Evolutionary conservation across 2,888 invertebrate species (phyloP).

Genomic region (Frankliniella fusca): DNA sequence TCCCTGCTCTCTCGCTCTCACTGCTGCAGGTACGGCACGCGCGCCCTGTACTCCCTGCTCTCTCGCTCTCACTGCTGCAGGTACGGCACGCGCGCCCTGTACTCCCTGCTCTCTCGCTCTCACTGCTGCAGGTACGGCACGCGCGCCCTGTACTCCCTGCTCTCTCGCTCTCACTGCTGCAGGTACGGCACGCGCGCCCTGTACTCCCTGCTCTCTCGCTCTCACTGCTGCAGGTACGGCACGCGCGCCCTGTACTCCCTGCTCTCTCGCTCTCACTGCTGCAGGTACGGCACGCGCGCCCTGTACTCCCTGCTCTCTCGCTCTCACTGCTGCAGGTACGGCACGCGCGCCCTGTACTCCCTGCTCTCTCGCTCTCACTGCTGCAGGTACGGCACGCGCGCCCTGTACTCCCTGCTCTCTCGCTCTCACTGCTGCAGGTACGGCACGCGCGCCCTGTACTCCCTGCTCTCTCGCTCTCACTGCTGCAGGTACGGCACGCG

Average conservation of each 20-base stretch:
- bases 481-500: neutral
- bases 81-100: no score
- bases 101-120: no score
- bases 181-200: neutral
- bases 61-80: no score
- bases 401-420: no score
- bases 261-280: neutral
- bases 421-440: neutral
- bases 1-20: neutral
- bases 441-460: neutral
- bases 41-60: no score
- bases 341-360: neutral
- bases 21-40: neutral
- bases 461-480: neutral
- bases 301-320: neutral
- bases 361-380: no score
- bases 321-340: neutral
- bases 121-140: neutral
- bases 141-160: neutral
- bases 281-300: neutral
- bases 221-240: no score
- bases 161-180: neutral
- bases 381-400: no score
- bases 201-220: no score
- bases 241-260: no score